Evolutionary conservation across 2,797 vertebrate genomes (phyloP), one percentile per base, ranked within the genome.

Genomic region (Phataginus tricuspis): DNA sequence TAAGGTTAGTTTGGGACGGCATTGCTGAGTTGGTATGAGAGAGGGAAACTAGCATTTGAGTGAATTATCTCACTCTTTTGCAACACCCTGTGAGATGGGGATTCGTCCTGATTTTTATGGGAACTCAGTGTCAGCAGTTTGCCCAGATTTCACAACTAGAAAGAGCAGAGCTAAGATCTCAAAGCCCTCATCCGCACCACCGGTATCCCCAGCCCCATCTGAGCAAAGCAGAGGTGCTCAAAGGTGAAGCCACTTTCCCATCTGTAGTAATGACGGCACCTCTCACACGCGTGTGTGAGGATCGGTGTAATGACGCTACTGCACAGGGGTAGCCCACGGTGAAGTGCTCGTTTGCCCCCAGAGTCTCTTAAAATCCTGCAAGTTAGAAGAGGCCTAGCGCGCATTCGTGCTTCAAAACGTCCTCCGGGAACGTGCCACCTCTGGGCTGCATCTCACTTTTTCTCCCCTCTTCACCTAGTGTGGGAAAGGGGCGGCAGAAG

Each of bases 81-180:
- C 5, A 11, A 51, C 72, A 8, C 37, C 34, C 74, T 29, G 25
- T 2, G 71, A 86, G 53, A 63, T 27, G 75, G 93, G 84, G 72
- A 66, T 72, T 49, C 61, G 15, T 86, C 45, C 69, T 57, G 66
- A 75, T 83, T 92, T 53, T 39, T 29, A 77, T 23, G 15, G 85
- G 55, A 96, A 83, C 23, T 55, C 23, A 31, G 53, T 66, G 61
- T 39, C 68, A 86, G 77, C 45, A 57, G 37, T 82, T 51, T 75
- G 57, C 34, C 42, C 19, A 66, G 49, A 91, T 96, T 88, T 96
- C 89, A 75, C 68, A 91, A 66, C 34, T 21, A 61, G 37, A 74
- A 86, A 74, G 61, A 79, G 16, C 5, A 31, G 63, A 75, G 64
- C 34, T 59, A 45, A 68, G 82, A 42, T 11, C 29, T 90, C 31